These are phyloP conservation scores for Micromussa lordhowensis DNA, from an alignment of 92 coral and sea anemone genomes.

Conservation along the genomic window DNA sequence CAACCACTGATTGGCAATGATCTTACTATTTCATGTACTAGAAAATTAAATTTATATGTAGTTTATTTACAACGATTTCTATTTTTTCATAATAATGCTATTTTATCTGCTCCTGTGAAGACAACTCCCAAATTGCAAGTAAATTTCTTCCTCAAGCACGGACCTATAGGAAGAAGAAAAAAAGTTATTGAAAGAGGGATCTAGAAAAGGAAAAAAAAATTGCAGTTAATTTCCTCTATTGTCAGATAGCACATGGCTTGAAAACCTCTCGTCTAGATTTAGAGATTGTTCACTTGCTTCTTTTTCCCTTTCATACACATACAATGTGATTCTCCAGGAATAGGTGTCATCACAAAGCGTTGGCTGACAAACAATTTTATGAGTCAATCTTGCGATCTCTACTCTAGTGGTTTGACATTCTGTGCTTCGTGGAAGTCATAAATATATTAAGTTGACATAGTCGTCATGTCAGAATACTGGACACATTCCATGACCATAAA, in stretches of 20 bases:
- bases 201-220: background rate
- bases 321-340: background rate
- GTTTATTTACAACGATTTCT: slow-evolving; percentile 42
- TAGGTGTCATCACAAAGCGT: background rate
- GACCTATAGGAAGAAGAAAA: background rate
- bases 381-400: background rate
- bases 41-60: slow-evolving; percentile 35
- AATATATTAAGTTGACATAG: too few relatives aligned
- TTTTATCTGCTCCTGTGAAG: slow-evolving; percentile 7
- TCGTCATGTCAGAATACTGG: too few relatives aligned
- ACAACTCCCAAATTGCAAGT: background rate
- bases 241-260: background rate
- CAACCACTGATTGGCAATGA: slow-evolving; percentile 19
- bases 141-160: background rate
- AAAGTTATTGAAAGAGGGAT: background rate
- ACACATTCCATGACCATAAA: too few relatives aligned
- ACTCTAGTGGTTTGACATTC: too few relatives aligned
- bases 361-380: background rate
- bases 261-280: background rate
- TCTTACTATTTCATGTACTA: slow-evolving; percentile 16
- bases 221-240: background rate
- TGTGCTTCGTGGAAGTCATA: too few relatives aligned
- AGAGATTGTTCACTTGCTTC: background rate
- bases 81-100: slow-evolving; percentile 17
- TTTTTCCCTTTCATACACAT: background rate